A percentile compares a stretch with the other conserved stretches of the same genome.
These are phyloP conservation scores for Trididemnum nubilum DNA, from an alignment of 23 tunicate genomes.

Conservation along the genomic window DNA sequence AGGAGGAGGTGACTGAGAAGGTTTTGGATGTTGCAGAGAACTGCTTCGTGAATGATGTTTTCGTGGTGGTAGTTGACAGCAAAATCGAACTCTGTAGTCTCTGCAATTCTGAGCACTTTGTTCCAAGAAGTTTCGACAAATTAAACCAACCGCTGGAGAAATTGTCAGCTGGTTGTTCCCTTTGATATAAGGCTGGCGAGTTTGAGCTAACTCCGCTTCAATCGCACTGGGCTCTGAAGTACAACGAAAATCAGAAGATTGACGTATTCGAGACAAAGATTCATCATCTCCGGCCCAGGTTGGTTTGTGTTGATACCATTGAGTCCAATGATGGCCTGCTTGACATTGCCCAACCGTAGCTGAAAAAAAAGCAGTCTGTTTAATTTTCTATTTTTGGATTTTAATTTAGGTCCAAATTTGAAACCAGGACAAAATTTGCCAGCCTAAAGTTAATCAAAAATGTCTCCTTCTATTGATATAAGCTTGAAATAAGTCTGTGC, in stretches of 20 bases:
- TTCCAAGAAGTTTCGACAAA: not conserved
- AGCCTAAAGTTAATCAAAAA: too few relatives aligned
- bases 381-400: too few relatives aligned
- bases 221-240: conserved; percentile 29
- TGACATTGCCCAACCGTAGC: conserved; percentile 18
- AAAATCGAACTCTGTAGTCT: conserved; percentile 31
- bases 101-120: not conserved
- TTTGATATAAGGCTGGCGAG: conserved; percentile 28
- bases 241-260: not conserved
- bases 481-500: too few relatives aligned
- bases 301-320: not conserved
- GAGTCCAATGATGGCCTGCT: conserved; percentile 18
- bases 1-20: not conserved
- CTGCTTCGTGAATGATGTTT: not conserved
- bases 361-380: conserved; percentile 1
- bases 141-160: conserved; percentile 3
- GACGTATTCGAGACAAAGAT: not conserved
- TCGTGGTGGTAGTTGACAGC: conserved; percentile 28
- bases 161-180: conserved; percentile 8
- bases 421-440: too few relatives aligned
- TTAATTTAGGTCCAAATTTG: too few relatives aligned
- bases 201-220: conserved; percentile 26
- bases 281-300: conserved; percentile 3
- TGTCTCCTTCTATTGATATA: too few relatives aligned
- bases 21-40: not conserved